Evolutionary conservation across 2,797 vertebrate genomes (phyloP).

Genomic region (Bryconaethiops microstoma): DNA sequence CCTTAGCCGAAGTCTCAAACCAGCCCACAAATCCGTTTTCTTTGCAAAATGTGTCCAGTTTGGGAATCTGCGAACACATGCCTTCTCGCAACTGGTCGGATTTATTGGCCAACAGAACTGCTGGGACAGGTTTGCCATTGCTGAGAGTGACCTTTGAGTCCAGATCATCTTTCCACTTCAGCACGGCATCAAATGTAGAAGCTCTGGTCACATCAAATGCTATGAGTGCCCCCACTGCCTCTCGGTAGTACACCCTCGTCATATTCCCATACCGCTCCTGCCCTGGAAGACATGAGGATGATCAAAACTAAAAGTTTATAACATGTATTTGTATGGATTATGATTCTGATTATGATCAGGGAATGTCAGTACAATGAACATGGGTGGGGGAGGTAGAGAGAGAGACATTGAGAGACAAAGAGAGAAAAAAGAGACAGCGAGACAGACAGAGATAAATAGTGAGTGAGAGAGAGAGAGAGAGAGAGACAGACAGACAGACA

Average conservation of each 20-base stretch:
- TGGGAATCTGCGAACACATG: conserved; percentile 75
- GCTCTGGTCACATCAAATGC: conserved; percentile 82
- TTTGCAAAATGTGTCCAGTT: conserved; percentile 76
- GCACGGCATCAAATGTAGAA: conserved; percentile 80
- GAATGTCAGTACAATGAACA: neutral
- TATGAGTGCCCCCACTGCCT: conserved; percentile 82
- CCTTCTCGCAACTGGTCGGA: conserved; percentile 75
- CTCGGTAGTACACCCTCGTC: conserved; percentile 84
- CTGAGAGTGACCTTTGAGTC: conserved; percentile 80
- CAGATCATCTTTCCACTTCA: conserved; percentile 84
- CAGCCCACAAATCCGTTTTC: conserved; percentile 79
- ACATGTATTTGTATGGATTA: neutral
- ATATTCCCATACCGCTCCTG: conserved; percentile 86
- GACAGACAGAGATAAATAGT: neutral
- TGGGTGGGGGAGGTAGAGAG: neutral
- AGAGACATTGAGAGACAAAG: neutral
- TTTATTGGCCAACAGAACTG: conserved; percentile 81
- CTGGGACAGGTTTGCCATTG: conserved; percentile 78
- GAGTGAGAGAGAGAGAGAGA: neutral
- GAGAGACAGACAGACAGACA: conserved; percentile 11
- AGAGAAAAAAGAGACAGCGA: conserved; percentile 12
- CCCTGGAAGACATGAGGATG: conserved; percentile 60
- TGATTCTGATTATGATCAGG: neutral
- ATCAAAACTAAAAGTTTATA: neutral
- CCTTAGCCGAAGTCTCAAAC: conserved; percentile 84